Evolutionary conservation across 2,797 vertebrate genomes (phyloP), one percentile per base, ranked within the genome.

Genomic region (Crenuchus spilurus): DNA sequence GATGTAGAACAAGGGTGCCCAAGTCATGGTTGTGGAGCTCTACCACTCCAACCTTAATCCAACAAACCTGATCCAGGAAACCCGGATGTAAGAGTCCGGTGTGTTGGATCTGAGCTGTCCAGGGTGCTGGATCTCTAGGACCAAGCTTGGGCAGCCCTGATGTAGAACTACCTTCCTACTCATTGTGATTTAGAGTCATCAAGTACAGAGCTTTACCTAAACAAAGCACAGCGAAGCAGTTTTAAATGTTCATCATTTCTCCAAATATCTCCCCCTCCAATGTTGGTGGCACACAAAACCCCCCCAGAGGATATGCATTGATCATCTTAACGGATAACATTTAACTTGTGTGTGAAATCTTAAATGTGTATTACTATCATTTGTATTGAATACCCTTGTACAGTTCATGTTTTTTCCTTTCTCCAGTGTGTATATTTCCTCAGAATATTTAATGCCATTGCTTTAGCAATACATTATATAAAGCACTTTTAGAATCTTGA

Each of bases 401-500:
- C 65, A 80, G 81, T 74, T 76, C 48, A 51, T 62, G 64, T 77
- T 80, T 68, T 62, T 69, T 74, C 37, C 74, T 74, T 82, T 74
- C 26, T 79, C 80, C 73, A 24, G 26, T 80, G 78, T 80, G 71
- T 76, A 77, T 72, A 78, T 80, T 75, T 75, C 72, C 72, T 79
- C 70, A 37, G 55, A 79, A 61, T 55, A 82, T 80, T 82, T 82
- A 78, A 78, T 74, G 75, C 75, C 78, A 80, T 82, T 82, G 81
- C 81, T 82, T 82, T 78, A 82, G 81, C 81, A 82, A 82, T 82
- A 82, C 78, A 82, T 75, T 58, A 80, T 80, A 80, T 78, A 66
- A 80, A 82, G 81, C 81, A 82, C 81, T 82, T 82, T 82, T 82
- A 82, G 81, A 82, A 80, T 78, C 72, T 75, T 78, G 78, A 82